Evolutionary conservation across 1,140 invertebrate species (phyloP), one percentile per base, ranked within the genome.

Genomic region (Centruroides vittatus): DNA sequence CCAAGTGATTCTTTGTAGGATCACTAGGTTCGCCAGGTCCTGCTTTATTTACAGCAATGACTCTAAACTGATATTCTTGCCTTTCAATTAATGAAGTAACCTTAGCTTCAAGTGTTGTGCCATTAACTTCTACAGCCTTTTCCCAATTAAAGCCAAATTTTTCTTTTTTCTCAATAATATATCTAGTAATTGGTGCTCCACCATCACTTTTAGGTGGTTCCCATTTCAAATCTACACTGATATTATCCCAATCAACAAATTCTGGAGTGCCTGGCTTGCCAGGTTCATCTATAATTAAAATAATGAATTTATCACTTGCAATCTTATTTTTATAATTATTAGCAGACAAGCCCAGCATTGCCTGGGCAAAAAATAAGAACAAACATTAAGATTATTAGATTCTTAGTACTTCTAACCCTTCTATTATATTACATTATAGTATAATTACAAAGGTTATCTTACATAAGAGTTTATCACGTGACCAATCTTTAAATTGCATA

Each of bases 161-260:
- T 70, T 92, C 88, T 71, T 96, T 89, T 67, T 91, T 93, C 78
- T 98, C 92, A 35, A 98, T 82, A 61, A 96, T 84, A 69, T 97
- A 98, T 71, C 91, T 93, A 67, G 89, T 86, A 73, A 99, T 89
- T 10, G 92, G 88, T 35, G 93, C 86, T 23, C 97, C 97, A 61
- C 95, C 95, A 74, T 99, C 95, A 62, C 76, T 83, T 55, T 80
- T 79, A 34, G 96, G 95, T 13, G 89, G 78, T 1, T 83, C 82
- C 95, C 95, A 99, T 75, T 94, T 93, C 47, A 99, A 77, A 61
- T 90, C 88, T 0, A 93, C 89, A 97, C 93, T 47, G 90, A 34
- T 34, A 36, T 65, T 65, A 23, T 65, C 61, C 89, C 92, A 98
- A 72, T 99, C 94, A 0, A 88, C 87, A 35, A 95, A 86, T 71